Evolutionary conservation across 2,888 invertebrate genomes (phyloP).

Genomic region (Hirtodrosophila confusa): DNA sequence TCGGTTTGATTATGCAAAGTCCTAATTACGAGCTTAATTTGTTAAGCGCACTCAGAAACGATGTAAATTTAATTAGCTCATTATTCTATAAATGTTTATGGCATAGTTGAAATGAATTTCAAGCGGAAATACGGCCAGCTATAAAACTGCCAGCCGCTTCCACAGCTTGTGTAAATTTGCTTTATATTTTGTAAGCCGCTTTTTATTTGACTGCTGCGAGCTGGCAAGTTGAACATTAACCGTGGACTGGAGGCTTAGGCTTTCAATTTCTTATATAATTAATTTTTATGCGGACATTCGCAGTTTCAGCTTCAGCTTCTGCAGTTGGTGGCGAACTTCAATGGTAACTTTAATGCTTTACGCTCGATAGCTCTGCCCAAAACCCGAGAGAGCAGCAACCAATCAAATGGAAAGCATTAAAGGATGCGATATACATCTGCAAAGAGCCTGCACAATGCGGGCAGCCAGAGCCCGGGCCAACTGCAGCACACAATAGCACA

Average conservation of each 20-base stretch:
- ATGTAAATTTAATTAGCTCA: conserved; percentile 61
- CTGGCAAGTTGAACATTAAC: conserved; percentile 18
- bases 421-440: conserved; percentile 53
- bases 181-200: conserved; percentile 6
- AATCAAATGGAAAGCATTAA: conserved; percentile 66
- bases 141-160: conserved; percentile 21
- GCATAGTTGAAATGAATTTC: conserved; percentile 52
- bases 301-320: conserved; percentile 1
- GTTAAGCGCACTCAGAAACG: conserved; percentile 36
- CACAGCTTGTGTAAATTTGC: conserved; percentile 18
- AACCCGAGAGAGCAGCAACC: conserved; percentile 24
- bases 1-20: conserved; percentile 48
- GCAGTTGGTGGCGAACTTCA: conserved; percentile 16
- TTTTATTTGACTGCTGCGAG: too few species aligned
- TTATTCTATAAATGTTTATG: conserved; percentile 57
- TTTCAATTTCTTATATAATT: conserved; percentile 28
- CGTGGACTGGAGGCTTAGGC: conserved; percentile 26
- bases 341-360: conserved; percentile 26
- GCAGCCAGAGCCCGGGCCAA: conserved; percentile 8
- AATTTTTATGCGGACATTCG: conserved; percentile 9
- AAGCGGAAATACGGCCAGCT: conserved; percentile 26
- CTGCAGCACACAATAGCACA: conserved; percentile 41
- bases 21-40: conserved; percentile 51
- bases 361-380: conserved; percentile 10
- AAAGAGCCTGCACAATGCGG: conserved; percentile 54